Conservation (phyloP, 2,797 vertebrate species). For the Coregonus ussuriensis region DNA sequence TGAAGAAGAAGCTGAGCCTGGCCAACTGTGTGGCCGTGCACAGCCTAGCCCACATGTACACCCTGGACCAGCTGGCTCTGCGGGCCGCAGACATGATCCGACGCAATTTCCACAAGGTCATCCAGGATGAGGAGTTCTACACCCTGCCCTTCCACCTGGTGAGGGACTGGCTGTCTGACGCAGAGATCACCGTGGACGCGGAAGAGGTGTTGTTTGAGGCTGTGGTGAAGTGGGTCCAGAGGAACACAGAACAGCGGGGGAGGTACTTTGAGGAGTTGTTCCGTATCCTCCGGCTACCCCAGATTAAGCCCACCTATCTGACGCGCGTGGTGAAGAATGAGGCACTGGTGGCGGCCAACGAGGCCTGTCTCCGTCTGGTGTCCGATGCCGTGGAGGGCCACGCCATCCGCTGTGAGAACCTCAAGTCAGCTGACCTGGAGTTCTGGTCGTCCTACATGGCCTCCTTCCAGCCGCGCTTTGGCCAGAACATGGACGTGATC, state of each 20-base stretch:
- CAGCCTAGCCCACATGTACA: conserved; percentile 95
- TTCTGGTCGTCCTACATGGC: conserved; percentile 75
- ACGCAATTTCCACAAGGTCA: conserved; percentile 92
- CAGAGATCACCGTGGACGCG: conserved; percentile 91
- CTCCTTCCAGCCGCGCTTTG: conserved; percentile 86
- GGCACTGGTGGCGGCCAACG: conserved; percentile 79
- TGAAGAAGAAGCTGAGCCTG: conserved; percentile 93
- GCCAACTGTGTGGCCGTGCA: conserved; percentile 94
- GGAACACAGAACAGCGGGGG: conserved; percentile 83
- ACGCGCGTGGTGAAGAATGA: conserved; percentile 89
- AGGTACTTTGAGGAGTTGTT: conserved; percentile 93
- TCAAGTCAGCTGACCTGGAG: conserved; percentile 84
- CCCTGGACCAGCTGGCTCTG: conserved; percentile 88
- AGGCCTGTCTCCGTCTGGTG: conserved; percentile 85
- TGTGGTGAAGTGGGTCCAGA: conserved; percentile 91
- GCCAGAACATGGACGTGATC: conserved; percentile 96
- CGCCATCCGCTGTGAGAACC: conserved; percentile 88
- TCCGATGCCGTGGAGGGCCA: conserved; percentile 91
- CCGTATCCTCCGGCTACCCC: conserved; percentile 86
- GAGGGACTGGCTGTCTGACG: conserved; percentile 91
- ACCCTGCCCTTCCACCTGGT: conserved; percentile 92
- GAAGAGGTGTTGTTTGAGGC: conserved; percentile 95
- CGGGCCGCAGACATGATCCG: conserved; percentile 94
- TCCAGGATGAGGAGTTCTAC: conserved; percentile 96
- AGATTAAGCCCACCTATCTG: conserved; percentile 94